These are phyloP conservation scores for Drosophila leonis DNA, from an alignment of 2,888 invertebrate genomes.

Conservation along the genomic window DNA sequence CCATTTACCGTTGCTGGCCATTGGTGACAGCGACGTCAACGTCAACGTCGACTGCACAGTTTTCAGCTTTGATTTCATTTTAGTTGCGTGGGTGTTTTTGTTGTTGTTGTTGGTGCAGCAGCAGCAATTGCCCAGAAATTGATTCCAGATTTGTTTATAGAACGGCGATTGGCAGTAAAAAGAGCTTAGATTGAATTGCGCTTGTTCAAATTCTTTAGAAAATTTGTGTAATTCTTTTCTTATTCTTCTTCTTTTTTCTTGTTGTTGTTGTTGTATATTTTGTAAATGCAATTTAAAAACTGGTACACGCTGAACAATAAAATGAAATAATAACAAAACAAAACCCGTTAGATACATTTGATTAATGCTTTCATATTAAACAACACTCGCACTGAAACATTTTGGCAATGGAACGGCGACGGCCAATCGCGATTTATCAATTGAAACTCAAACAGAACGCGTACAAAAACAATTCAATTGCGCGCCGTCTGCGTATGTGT, in stretches of 20 bases:
- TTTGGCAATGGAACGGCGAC: conserved; percentile 31
- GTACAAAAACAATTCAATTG: conserved; percentile 60
- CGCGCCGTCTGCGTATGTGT: conserved; percentile 15
- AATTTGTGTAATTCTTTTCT: conserved; percentile 21
- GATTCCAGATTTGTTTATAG: conserved; percentile 52
- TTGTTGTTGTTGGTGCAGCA: conserved; percentile 15
- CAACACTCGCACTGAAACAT: conserved; percentile 21
- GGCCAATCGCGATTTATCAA: conserved; percentile 50
- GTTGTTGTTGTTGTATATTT: conserved; percentile 10
- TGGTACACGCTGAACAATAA: conserved; percentile 49
- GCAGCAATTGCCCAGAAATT: conserved; percentile 31
- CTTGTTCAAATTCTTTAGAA: conserved; percentile 17
- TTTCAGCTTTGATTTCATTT: conserved; percentile 75
- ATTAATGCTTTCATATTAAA: conserved; percentile 6
- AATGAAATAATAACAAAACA: conserved; percentile 32
- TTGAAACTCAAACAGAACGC: conserved; percentile 55
- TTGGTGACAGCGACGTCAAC: conserved; percentile 32
- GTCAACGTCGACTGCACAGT: conserved; percentile 36
- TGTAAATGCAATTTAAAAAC: conserved; percentile 48
- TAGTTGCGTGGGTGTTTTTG: conserved; percentile 44
- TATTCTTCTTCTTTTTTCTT: background rate
- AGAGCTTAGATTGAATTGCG: conserved; percentile 20
- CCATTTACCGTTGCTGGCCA: conserved; percentile 54
- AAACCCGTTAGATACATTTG: conserved; percentile 35
- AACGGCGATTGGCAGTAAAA: conserved; percentile 39